phyloP scores from a whole-genome alignment of 2,113 vertebrate genomes.

The Axis porcinus region DNA sequence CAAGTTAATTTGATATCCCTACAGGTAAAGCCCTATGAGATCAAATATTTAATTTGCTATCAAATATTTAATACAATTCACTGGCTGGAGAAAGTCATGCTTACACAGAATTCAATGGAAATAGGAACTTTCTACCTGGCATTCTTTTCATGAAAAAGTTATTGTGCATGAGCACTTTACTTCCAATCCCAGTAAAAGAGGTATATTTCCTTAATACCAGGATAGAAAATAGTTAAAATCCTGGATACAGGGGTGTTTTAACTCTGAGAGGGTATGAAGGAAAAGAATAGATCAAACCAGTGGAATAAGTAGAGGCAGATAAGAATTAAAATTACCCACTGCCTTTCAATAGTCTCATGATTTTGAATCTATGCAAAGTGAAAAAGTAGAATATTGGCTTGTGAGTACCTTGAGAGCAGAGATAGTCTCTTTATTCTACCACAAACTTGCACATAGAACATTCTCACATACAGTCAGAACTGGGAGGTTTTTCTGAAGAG shows the following conservation, averaged over 20 bases:
- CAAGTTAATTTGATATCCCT: background rate
- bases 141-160: background rate
- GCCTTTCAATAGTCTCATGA: background rate
- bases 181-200: background rate
- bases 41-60: background rate
- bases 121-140: background rate
- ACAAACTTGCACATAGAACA: background rate
- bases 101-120: background rate
- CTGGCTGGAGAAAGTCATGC: background rate
- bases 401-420: background rate
- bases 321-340: background rate
- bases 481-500: background rate
- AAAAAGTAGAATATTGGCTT: background rate
- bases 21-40: background rate
- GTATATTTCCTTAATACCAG: background rate
- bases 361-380: background rate
- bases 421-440: background rate
- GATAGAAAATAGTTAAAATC: background rate
- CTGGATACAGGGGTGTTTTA: background rate
- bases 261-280: background rate
- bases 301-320: background rate
- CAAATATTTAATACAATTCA: background rate
- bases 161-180: background rate
- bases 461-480: background rate
- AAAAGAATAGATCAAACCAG: background rate